Conservation (phyloP, 92 coral and sea anemone species). For the Zoanthus sansibaricus region DNA sequence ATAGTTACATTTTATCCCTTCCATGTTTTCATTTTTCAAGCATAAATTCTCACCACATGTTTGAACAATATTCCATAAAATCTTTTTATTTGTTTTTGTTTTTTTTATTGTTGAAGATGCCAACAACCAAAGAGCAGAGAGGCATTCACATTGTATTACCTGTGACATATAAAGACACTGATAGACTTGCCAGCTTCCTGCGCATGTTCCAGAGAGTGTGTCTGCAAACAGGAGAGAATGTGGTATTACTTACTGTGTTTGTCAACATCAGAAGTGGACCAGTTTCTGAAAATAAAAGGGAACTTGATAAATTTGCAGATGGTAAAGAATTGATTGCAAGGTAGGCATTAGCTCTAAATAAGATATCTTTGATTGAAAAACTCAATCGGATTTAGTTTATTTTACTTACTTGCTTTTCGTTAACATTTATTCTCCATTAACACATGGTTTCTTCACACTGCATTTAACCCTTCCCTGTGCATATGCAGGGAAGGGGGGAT, state of each 20-base stretch:
- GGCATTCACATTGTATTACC: constrained; percentile 96
- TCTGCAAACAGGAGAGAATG: constrained; percentile 96
- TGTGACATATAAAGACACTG: constrained; percentile 70
- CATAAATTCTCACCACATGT: not conserved
- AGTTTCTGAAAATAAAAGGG: constrained; percentile 45
- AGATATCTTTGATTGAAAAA: not conserved
- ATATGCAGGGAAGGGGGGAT: no score
- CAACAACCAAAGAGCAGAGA: constrained; percentile 88
- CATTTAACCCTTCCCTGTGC: no score
- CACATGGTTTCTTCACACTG: no score
- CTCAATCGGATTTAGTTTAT: no score
- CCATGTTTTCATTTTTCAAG: no score
- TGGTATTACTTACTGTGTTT: constrained; percentile 91
- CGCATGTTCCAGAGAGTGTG: constrained; percentile 94
- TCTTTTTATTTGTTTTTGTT: not conserved
- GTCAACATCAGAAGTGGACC: constrained; percentile 77
- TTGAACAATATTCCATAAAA: not conserved
- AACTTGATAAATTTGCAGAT: constrained; percentile 69
- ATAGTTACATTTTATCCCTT: no score
- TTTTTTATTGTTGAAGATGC: constrained; percentile 58
- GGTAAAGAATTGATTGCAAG: constrained; percentile 89
- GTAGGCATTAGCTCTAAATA: constrained; percentile 43
- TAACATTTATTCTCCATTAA: no score
- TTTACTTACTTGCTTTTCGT: no score
- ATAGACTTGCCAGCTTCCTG: constrained; percentile 71